Conservation (phyloP, 2,113 vertebrate species). For the Ophthalmotilapia sp. region DNA sequence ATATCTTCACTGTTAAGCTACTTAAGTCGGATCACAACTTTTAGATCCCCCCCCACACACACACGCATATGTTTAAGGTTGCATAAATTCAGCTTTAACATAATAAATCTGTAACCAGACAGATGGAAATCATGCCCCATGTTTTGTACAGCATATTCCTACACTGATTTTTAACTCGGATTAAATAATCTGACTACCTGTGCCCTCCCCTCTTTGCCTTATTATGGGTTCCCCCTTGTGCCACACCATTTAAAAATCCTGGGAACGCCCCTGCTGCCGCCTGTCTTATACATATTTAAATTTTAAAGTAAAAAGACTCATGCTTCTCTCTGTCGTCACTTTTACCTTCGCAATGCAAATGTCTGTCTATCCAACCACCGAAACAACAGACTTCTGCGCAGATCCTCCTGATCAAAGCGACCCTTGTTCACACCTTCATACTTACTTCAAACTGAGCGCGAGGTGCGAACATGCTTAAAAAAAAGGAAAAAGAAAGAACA, state of each 20-base stretch:
- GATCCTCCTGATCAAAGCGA: constrained; percentile 49
- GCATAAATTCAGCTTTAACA: neutral
- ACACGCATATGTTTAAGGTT: neutral
- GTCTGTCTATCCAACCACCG: neutral
- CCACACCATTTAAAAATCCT: neutral
- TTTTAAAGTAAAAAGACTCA: neutral
- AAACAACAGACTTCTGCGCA: neutral
- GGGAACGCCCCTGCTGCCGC: neutral
- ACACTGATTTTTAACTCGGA: neutral
- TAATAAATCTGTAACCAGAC: neutral
- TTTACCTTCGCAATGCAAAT: constrained; percentile 7
- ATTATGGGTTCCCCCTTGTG: neutral
- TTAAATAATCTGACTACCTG: neutral
- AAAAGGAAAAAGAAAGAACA: neutral
- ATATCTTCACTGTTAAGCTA: neutral
- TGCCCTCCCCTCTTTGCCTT: neutral
- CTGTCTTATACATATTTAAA: neutral
- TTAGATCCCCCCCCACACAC: neutral
- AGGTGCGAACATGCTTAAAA: constrained; percentile 23
- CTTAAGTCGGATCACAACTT: neutral
- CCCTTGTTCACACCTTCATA: constrained; percentile 28
- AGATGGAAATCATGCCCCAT: neutral
- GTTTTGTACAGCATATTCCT: neutral
- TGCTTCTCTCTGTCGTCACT: neutral
- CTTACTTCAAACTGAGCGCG: neutral